These are phyloP conservation scores for Drosophila pectinifera DNA, from an alignment of 1,140 invertebrate genomes.

Conservation along the genomic window DNA sequence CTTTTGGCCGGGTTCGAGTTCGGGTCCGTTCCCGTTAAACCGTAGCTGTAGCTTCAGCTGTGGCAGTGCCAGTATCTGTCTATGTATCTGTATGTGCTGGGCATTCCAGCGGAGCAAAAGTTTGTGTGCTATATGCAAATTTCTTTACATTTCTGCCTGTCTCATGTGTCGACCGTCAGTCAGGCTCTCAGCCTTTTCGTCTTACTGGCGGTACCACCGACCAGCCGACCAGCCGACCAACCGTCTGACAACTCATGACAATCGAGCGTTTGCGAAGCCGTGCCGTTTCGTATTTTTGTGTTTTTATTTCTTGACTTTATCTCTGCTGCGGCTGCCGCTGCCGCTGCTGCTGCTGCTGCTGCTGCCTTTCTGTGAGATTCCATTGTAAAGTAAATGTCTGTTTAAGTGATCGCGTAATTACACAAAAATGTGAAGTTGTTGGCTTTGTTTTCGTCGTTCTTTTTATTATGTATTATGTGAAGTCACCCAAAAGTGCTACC, in stretches of 20 bases:
- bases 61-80: conserved; percentile 36
- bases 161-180: conserved; percentile 27
- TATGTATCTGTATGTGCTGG: conserved; percentile 42
- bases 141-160: conserved; percentile 69
- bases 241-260: conserved; percentile 69
- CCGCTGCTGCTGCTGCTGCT: neutral
- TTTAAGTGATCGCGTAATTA: conserved; percentile 77
- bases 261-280: conserved; percentile 60
- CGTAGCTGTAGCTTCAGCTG: conserved; percentile 33
- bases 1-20: conserved; percentile 48
- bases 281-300: conserved; percentile 56
- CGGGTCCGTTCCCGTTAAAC: conserved; percentile 45
- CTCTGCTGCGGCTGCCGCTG: conserved; percentile 31
- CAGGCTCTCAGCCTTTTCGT: conserved; percentile 27
- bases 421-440: conserved; percentile 50
- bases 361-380: conserved; percentile 54
- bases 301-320: conserved; percentile 62
- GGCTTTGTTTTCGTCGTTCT: conserved; percentile 35
- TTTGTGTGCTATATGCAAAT: conserved; percentile 77
- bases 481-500: conserved; percentile 58
- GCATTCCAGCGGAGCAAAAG: conserved; percentile 76
- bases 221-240: conserved; percentile 5
- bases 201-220: conserved; percentile 7
- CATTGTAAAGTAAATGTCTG: conserved; percentile 59
- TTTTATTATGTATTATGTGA: conserved; percentile 43